These are phyloP conservation scores for Malacoraja senta DNA, from an alignment of 2,797 vertebrate genomes.

Conservation along the genomic window DNA sequence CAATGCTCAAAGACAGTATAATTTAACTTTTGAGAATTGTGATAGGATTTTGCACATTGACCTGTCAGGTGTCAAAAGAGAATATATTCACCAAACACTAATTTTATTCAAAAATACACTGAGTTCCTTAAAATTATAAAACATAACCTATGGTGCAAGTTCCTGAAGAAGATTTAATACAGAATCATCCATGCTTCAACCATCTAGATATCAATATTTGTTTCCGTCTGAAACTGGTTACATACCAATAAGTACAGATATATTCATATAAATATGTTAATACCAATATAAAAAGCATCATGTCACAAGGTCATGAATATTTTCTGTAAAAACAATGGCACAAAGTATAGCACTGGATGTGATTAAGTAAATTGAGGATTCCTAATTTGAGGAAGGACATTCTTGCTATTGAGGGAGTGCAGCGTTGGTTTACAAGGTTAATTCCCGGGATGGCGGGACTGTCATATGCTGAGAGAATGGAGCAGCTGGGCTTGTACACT, in stretches of 20 bases:
- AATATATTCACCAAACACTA: not conserved
- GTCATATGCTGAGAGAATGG: no score
- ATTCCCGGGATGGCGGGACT: no score
- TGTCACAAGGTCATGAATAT: not conserved
- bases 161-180: not conserved
- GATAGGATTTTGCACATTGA: not conserved
- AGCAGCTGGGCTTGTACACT: no score
- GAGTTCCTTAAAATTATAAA: not conserved
- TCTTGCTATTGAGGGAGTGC: no score
- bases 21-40: not conserved
- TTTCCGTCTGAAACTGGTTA: not conserved
- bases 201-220: not conserved
- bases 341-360: not conserved
- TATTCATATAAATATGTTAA: not conserved
- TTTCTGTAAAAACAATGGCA: not conserved
- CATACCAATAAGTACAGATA: not conserved
- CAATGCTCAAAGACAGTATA: not conserved
- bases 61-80: not conserved
- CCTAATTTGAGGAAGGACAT: no score
- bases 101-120: not conserved
- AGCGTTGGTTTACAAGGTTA: no score
- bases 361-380: no score
- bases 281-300: not conserved
- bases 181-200: not conserved
- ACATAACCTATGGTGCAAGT: not conserved